Evolutionary conservation across 2,888 invertebrate genomes (phyloP), one percentile per base, ranked within the genome.

Genomic region (Scaptodrosophila latifasciaeformis): DNA sequence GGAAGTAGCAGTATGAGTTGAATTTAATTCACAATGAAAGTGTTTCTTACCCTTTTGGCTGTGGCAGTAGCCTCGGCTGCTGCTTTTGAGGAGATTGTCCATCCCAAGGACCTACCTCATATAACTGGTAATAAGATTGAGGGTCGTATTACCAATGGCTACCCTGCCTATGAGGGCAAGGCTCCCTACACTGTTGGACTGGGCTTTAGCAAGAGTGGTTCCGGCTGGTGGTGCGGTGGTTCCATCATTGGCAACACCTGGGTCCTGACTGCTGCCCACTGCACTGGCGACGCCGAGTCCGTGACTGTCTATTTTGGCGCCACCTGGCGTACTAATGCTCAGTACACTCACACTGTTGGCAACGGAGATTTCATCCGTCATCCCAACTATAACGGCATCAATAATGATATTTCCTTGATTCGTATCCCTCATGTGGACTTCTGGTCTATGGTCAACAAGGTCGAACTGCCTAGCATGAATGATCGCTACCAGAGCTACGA

Each of bases 271-370:
- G 79, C 79, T 19, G 79, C 75, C 47, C 79, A 79, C 54, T 79
- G 79, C 48, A 62, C 72, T n/a, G 5, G 45, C 27, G 59, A 59
- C 10, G 37, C 37, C 9, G 10, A 2, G 6, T 61, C 64, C 2
- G 70, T 74, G 10, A 71, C 70, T 19, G 72, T 82, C 2, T 74
- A 65, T 54, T 69, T 80, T 37, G 84, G 84, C n/a, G 70, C 76
- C 5, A 79, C 69, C 10, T 51, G 59, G 44, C 75, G 79, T 7
- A 72, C 62, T 10, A 57, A 60, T 5, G 65, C 78, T 35, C 66
- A 74, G 52, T 57, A 63, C 18, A 67, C 52, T 10, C 55, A 74
- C 31, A 56, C 59, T 0, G 75, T 83, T 1, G 30, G 62, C 34
- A 70, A 63, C 15, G 54, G 56, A 2, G 58, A 56, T 37, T 57